phyloP scores from a whole-genome alignment of 1,140 invertebrate species.

The Palaemon carinicauda region DNA sequence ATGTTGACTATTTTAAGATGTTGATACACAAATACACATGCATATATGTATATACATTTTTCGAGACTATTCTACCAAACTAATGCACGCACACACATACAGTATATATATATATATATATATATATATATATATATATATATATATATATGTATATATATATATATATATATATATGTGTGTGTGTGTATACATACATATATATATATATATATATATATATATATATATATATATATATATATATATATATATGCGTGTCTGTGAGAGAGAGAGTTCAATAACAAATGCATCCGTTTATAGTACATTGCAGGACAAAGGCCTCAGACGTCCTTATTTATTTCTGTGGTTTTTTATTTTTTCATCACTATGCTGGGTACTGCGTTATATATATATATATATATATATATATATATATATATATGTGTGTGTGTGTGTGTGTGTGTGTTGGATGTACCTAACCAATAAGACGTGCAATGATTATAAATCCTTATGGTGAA shows the following conservation, averaged over 20 bases:
- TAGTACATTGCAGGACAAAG: too few species aligned
- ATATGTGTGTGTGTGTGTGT: too few species aligned
- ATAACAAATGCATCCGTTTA: too few species aligned
- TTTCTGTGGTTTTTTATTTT: neutral
- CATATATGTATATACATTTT: neutral
- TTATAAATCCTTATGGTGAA: too few species aligned
- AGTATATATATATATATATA: slow-evolving; percentile 2
- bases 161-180: neutral
- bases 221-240: neutral
- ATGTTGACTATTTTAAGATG: neutral
- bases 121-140: slow-evolving; percentile 2
- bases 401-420: too few species aligned
- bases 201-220: neutral
- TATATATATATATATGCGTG: too few species aligned
- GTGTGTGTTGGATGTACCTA: too few species aligned
- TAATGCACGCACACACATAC: too few species aligned
- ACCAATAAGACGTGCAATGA: too few species aligned
- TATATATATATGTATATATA: neutral
- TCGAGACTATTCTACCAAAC: too few species aligned
- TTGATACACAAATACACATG: neutral
- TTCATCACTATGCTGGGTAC: neutral
- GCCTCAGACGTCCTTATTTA: too few species aligned
- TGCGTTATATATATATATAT: neutral
- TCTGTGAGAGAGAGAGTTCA: too few species aligned
- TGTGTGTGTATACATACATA: neutral